These are phyloP conservation scores for Otus sunia DNA, from an alignment of 2,113 vertebrate species.

Conservation along the genomic window DNA sequence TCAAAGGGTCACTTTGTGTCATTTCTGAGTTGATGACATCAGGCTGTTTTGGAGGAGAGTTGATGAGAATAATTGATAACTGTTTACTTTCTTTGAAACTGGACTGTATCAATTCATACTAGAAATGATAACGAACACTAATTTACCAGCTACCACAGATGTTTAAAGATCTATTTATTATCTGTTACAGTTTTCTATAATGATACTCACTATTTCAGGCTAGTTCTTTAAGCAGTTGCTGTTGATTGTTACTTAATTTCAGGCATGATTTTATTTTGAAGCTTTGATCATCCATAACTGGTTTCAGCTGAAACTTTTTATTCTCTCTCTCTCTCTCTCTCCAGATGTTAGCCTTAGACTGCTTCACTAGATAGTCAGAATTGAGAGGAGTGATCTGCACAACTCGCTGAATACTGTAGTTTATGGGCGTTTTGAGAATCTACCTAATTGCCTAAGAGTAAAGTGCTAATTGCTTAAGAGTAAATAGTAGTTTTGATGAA, in stretches of 20 bases:
- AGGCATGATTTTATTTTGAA: not conserved
- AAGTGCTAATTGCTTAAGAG: not conserved
- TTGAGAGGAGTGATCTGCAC: not conserved
- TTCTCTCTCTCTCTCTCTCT: not conserved
- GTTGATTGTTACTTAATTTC: not conserved
- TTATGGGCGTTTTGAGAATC: not conserved
- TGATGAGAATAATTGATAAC: not conserved
- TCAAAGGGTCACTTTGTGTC: not conserved
- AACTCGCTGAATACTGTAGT: not conserved
- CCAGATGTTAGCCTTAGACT: not conserved
- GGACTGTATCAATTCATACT: not conserved
- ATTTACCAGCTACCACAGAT: not conserved
- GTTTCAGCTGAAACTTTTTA: not conserved
- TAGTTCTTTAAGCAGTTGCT: not conserved
- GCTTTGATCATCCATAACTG: not conserved
- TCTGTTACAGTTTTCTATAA: not conserved
- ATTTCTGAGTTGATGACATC: not conserved
- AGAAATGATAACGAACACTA: not conserved
- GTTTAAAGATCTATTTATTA: not conserved
- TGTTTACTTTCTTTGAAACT: not conserved
- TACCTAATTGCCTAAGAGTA: not conserved
- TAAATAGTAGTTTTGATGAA: not conserved
- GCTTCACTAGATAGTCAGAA: not conserved
- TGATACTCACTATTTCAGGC: not conserved
- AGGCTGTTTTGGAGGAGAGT: not conserved